phyloP scores from a whole-genome alignment of 2,113 vertebrate genomes.

The Nanorana parkeri region DNA sequence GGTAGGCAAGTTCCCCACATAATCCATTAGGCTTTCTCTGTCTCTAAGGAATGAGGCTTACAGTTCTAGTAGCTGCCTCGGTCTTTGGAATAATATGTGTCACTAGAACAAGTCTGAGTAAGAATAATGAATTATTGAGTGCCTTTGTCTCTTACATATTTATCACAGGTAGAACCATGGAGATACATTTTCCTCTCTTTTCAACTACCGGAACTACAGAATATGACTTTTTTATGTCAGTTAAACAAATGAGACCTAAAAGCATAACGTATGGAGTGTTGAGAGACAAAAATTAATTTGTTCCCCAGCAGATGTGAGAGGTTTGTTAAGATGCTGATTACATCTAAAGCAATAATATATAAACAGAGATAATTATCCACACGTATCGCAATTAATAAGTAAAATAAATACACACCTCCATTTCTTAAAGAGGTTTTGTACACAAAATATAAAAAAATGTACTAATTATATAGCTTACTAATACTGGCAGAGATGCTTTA shows the following conservation, averaged over 20 bases:
- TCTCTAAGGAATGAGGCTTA: constrained; percentile 26
- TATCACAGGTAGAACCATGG: constrained; percentile 18
- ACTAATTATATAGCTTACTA: too few species aligned
- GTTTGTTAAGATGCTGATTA: background rate
- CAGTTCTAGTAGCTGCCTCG: constrained; percentile 20
- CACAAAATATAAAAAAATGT: too few species aligned
- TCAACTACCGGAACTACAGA: background rate
- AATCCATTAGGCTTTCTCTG: constrained; percentile 27
- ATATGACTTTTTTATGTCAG: background rate
- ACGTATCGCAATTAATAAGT: too few species aligned
- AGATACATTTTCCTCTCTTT: constrained; percentile 10
- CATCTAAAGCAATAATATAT: background rate
- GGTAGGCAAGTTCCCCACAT: constrained; percentile 12
- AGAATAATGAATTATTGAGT: constrained; percentile 45
- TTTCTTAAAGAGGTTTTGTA: too few species aligned
- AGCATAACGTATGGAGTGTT: background rate
- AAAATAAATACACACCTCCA: too few species aligned
- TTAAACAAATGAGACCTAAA: background rate
- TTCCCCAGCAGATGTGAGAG: background rate
- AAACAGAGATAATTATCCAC: background rate
- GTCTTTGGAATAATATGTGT: constrained; percentile 12
- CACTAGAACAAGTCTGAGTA: constrained; percentile 32
- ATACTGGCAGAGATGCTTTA: too few species aligned
- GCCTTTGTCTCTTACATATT: constrained; percentile 27
- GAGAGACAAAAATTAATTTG: background rate